Evolutionary conservation across 2,797 vertebrate species (phyloP).

Genomic region (Amblyopsis hoosieri): DNA sequence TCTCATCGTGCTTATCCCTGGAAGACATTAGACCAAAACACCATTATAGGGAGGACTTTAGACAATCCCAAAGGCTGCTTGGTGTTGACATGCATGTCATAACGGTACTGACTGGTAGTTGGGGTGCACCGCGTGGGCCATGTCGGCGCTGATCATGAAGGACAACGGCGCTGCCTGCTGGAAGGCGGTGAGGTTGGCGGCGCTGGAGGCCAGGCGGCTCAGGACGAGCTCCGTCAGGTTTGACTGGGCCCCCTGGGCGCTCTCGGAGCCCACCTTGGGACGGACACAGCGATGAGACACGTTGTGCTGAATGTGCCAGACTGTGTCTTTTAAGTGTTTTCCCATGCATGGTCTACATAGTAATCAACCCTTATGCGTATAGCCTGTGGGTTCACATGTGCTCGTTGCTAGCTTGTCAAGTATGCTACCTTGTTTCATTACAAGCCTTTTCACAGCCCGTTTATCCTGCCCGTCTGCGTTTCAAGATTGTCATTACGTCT

Average conservation of each 20-base stretch:
- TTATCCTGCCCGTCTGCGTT: too few species aligned
- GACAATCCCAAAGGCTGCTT: neutral
- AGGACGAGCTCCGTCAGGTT: conserved; percentile 93
- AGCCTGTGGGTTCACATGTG: too few species aligned
- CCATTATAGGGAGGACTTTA: neutral
- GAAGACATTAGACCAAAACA: neutral
- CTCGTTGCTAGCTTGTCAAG: too few species aligned
- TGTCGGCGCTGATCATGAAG: conserved; percentile 96
- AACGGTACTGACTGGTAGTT: conserved; percentile 88
- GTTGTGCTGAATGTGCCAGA: too few species aligned
- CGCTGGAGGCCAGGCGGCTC: conserved; percentile 82
- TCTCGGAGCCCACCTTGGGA: conserved; percentile 91
- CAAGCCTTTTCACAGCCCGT: too few species aligned
- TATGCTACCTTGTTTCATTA: too few species aligned
- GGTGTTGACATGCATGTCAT: too few species aligned
- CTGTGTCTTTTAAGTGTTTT: too few species aligned
- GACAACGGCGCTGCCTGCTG: conserved; percentile 91
- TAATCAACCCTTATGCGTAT: too few species aligned
- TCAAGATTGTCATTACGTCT: too few species aligned
- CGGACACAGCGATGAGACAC: neutral
- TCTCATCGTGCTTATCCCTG: conserved; percentile 97
- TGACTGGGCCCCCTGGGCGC: conserved; percentile 91
- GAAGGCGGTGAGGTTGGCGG: conserved; percentile 85
- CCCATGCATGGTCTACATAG: too few species aligned
- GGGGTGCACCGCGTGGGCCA: conserved; percentile 96